Evolutionary conservation across 2,797 vertebrate genomes (phyloP), one percentile per base, ranked within the genome.

Genomic region (Potorous gilbertii): DNA sequence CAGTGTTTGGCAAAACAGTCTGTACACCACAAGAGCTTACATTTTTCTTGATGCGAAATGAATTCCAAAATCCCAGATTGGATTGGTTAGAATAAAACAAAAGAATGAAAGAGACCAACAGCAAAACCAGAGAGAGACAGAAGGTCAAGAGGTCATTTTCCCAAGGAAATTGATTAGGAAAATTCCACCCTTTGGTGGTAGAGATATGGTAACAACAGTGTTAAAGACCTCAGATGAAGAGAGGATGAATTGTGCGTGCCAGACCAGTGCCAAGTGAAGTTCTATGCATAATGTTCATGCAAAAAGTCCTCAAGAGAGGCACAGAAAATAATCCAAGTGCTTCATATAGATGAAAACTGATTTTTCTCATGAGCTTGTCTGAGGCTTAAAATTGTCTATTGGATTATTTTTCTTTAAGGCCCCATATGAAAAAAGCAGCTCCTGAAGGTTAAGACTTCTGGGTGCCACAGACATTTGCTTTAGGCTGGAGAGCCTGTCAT

Each of bases 341-440:
- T 91, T 97, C 74, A 34, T 87, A 96, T 0, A 0, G 4, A 93
- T 87, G 56, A 55, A 97, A 97, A 93, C 0, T 0, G 91, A 94
- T 97, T 96, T 97, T 97, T 97, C 55, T 97, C 66, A 93, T 81
- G 56, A 92, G 95, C 81, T 95, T 46, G 40, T 95, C 28, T 55
- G 93, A 98, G 55, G 34, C 97, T 96, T 95, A 96, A 97, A 95
- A 96, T 40, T 90, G 4, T 66, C 50, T 92, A 56, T 93, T 97
- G 91, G 94, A 90, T 92, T 95, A 95, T 95, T 91, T 94, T 94
- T 96, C 74, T 96, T 95, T 91, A 95, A 95, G 62, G 31, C 27
- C 40, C 29, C 4, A 9, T 91, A 27, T 90, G 27, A 34, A 91
- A 40, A 87, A 52, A 96, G 18, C 18, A 87, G 29, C 93, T 96